These are phyloP conservation scores for Nematolebias whitei DNA, from an alignment of 2,113 vertebrate genomes.

Conservation along the genomic window DNA sequence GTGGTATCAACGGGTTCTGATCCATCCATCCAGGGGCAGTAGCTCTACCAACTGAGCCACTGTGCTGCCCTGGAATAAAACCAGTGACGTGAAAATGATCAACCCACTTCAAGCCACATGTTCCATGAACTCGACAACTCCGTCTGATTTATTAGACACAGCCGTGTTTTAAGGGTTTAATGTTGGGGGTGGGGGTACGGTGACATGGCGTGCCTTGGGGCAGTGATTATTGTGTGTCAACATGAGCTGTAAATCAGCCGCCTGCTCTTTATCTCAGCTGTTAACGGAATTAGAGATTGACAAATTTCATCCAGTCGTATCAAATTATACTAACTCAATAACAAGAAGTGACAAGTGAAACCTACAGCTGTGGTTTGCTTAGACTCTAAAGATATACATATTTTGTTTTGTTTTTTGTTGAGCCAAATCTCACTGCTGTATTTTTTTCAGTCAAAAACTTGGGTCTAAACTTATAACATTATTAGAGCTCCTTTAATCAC, in stretches of 20 bases:
- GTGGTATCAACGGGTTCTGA: too few relatives aligned
- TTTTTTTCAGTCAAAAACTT: too few relatives aligned
- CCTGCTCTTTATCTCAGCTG: slow-evolving; percentile 52
- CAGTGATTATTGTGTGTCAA: slow-evolving; percentile 31
- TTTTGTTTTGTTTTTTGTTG: slow-evolving; percentile 10
- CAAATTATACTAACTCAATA: slow-evolving; percentile 55
- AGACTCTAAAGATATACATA: too few relatives aligned
- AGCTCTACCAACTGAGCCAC: too few relatives aligned
- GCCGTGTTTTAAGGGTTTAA: slow-evolving; percentile 41
- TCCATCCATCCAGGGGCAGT: too few relatives aligned
- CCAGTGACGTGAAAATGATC: slow-evolving; percentile 28
- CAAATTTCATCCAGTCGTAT: slow-evolving; percentile 56
- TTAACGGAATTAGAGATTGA: slow-evolving; percentile 57
- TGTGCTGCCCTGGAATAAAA: too few relatives aligned
- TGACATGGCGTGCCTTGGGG: slow-evolving; percentile 30
- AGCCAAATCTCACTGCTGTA: neutral
- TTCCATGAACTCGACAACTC: slow-evolving; percentile 50
- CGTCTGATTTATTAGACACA: slow-evolving; percentile 64
- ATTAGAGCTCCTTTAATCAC: too few relatives aligned
- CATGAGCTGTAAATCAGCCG: slow-evolving; percentile 58
- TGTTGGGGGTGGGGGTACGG: slow-evolving; percentile 36
- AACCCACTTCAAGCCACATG: slow-evolving; percentile 53
- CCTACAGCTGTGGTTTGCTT: neutral
- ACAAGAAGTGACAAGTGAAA: slow-evolving; percentile 37
- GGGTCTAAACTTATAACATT: too few relatives aligned